A percentile compares a stretch with the other conserved stretches of the same genome.
These are phyloP conservation scores for Sthenelais limicola DNA, from an alignment of 2,888 invertebrate species.

Conservation along the genomic window DNA sequence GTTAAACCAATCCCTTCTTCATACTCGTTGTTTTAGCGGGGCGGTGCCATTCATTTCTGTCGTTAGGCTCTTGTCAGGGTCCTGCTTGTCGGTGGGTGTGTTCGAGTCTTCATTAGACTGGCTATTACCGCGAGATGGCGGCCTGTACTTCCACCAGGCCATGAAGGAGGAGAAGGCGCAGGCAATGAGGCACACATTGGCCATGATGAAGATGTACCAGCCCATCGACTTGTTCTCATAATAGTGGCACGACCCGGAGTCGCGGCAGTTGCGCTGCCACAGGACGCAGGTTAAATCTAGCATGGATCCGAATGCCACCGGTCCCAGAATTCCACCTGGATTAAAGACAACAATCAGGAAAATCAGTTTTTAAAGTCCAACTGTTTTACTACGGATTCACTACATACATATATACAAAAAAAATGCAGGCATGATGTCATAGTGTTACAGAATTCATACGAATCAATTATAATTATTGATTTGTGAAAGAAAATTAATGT, in stretches of 20 bases:
- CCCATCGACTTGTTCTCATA: conserved; percentile 50
- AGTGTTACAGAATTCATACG: too few relatives aligned
- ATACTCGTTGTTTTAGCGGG: too few relatives aligned
- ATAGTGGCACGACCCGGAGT: conserved; percentile 48
- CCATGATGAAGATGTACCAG: conserved; percentile 47
- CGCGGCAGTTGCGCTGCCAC: conserved; percentile 79
- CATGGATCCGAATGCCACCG: conserved; percentile 93
- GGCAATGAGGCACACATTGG: conserved; percentile 39
- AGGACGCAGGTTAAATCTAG: conserved; percentile 94
- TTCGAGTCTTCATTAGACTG: too few relatives aligned
- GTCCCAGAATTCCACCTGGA: conserved; percentile 90
- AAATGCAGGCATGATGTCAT: too few relatives aligned
- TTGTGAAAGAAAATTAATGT: too few relatives aligned
- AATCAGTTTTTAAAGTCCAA: too few relatives aligned
- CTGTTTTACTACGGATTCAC: too few relatives aligned
- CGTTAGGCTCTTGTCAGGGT: background rate
- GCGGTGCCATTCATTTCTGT: background rate
- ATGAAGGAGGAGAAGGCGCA: conserved; percentile 41
- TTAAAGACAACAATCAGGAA: too few relatives aligned
- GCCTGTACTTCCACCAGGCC: conserved; percentile 43
- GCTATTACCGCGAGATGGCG: background rate
- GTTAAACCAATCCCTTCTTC: too few relatives aligned
- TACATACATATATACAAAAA: too few relatives aligned
- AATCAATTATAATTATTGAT: too few relatives aligned
- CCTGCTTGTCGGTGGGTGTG: background rate